These are phyloP conservation scores for Orchesella cincta DNA, from an alignment of 1,140 invertebrate genomes.

Conservation along the genomic window DNA sequence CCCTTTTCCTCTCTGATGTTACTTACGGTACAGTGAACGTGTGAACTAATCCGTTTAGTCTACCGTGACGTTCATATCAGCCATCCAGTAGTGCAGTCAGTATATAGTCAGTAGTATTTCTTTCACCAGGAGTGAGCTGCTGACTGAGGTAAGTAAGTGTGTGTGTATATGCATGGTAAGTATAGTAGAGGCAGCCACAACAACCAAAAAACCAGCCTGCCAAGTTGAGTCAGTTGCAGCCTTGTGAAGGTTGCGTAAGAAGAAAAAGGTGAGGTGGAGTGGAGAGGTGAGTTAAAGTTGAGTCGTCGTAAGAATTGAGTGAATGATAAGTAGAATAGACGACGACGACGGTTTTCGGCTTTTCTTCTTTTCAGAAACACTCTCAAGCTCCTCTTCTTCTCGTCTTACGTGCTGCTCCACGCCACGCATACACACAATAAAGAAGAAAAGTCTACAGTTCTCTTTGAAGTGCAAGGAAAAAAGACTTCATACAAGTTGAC, in stretches of 20 bases:
- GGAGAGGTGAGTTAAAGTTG: not conserved
- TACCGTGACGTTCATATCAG: constrained; percentile 6
- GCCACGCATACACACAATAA: too few species aligned
- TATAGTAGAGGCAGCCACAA: not conserved
- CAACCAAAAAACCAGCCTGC: not conserved
- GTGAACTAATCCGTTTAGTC: constrained; percentile 30
- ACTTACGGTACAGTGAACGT: constrained; percentile 10
- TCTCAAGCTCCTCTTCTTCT: too few species aligned
- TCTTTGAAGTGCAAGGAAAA: not conserved
- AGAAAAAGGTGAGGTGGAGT: not conserved
- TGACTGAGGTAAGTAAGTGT: not conserved
- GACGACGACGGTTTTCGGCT: not conserved
- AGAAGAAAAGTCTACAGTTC: not conserved
- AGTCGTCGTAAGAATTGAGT: not conserved
- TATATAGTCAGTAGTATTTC: not conserved
- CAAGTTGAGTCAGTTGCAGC: not conserved
- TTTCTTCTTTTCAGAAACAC: not conserved
- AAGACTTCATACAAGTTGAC: not conserved
- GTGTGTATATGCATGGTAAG: not conserved
- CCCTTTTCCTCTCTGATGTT: not conserved
- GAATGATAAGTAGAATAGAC: not conserved
- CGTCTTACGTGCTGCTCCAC: too few species aligned
- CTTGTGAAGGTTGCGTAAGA: not conserved
- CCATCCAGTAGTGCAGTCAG: not conserved
- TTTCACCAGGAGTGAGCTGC: not conserved